Conservation (phyloP, 2,113 vertebrate species). For the Synodontis membranacea region DNA sequence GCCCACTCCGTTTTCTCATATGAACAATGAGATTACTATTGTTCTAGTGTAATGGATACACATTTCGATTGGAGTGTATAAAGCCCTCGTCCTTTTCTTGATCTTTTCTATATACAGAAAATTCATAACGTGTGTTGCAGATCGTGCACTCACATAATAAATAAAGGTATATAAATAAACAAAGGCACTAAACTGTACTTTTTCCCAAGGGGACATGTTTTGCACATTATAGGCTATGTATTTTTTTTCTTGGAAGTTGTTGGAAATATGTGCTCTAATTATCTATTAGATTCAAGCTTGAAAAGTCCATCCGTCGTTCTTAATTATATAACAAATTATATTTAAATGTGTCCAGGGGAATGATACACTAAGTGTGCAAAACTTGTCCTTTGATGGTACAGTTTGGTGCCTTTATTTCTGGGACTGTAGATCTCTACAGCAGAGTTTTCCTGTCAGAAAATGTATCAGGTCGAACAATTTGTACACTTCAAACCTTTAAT, state of each 20-base stretch:
- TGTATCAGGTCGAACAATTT: background rate
- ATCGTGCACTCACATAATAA: background rate
- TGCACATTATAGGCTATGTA: background rate
- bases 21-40: constrained; percentile 23
- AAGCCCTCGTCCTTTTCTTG: background rate
- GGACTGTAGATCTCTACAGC: background rate
- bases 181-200: background rate
- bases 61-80: background rate
- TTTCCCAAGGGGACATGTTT: background rate
- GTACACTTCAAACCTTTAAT: background rate
- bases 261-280: too few species aligned
- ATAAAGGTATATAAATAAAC: too few species aligned
- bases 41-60: background rate
- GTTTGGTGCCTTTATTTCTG: constrained; percentile 1
- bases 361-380: background rate
- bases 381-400: background rate
- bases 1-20: constrained; percentile 18
- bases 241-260: too few species aligned
- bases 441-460: background rate
- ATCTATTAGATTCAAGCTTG: background rate
- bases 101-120: background rate
- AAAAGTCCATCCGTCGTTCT: background rate
- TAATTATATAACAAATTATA: background rate
- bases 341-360: background rate
- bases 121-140: background rate